Conservation (phyloP, 1,140 invertebrate genomes). For the Drosophila willistoni region DNA sequence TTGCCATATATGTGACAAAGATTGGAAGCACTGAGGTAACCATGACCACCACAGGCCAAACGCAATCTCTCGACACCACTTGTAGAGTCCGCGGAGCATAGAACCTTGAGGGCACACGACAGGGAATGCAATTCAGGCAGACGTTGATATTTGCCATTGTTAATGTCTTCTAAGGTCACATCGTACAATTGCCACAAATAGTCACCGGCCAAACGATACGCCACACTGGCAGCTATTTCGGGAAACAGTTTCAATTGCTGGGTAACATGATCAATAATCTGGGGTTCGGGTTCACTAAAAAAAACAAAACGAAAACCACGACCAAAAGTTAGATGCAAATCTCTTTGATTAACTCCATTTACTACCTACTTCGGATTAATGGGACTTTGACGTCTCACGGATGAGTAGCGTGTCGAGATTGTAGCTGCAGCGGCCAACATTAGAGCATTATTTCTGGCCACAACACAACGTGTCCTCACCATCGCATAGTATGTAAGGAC, state of each 20-base stretch:
- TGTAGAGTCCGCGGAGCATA: slow-evolving; percentile 89
- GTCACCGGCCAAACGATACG: slow-evolving; percentile 88
- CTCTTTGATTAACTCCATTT: neutral
- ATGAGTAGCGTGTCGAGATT: slow-evolving; percentile 94
- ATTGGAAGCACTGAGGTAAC: slow-evolving; percentile 93
- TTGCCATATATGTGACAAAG: slow-evolving; percentile 91
- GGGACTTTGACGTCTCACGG: slow-evolving; percentile 93
- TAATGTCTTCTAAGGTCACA: slow-evolving; percentile 89
- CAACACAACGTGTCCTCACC: slow-evolving; percentile 94
- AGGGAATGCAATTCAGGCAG: slow-evolving; percentile 95
- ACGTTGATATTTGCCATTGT: slow-evolving; percentile 89
- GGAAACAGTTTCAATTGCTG: slow-evolving; percentile 97
- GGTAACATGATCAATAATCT: slow-evolving; percentile 96
- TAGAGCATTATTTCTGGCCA: slow-evolving; percentile 87
- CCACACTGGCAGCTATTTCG: slow-evolving; percentile 90
- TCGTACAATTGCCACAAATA: slow-evolving; percentile 93
- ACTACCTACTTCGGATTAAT: slow-evolving; percentile 89
- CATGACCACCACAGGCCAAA: slow-evolving; percentile 95
- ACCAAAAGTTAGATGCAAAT: no score
- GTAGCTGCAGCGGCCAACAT: slow-evolving; percentile 91
- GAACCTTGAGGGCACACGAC: slow-evolving; percentile 94
- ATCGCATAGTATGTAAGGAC: slow-evolving; percentile 97
- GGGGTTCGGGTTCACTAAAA: slow-evolving; percentile 88
- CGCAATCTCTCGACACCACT: slow-evolving; percentile 90
- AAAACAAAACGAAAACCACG: neutral